A percentile compares a stretch with the other conserved stretches of the same genome.
phyloP scores from a whole-genome alignment of 2,113 vertebrate species.

The Nibea albiflora region DNA sequence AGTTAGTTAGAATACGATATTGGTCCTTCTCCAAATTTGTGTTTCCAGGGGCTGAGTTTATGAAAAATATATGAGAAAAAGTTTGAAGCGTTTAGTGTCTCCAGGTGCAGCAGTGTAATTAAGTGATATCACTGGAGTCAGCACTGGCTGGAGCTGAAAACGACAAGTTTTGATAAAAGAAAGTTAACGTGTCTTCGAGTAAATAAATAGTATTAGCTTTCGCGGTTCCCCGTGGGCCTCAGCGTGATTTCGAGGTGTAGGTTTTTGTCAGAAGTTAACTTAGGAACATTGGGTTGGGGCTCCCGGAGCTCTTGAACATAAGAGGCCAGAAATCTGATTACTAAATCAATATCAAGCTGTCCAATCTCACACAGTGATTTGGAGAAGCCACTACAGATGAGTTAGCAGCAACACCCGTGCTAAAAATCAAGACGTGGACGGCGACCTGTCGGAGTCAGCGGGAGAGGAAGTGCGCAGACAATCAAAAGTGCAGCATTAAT shows the following conservation, averaged over 20 bases:
- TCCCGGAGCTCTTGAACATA: conserved; percentile 7
- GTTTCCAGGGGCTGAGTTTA: too few relatives aligned
- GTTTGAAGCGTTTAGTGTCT: too few relatives aligned
- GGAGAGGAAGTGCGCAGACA: conserved; percentile 37
- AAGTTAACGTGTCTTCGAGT: background rate
- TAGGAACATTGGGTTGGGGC: background rate
- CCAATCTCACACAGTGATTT: conserved; percentile 42
- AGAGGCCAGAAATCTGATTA: conserved; percentile 49
- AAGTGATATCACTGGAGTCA: too few relatives aligned
- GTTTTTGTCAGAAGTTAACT: conserved; percentile 17
- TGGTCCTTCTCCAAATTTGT: too few relatives aligned
- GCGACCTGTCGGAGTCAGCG: conserved; percentile 39
- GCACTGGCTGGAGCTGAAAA: too few relatives aligned
- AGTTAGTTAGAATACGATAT: too few relatives aligned
- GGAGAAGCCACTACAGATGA: conserved; percentile 48
- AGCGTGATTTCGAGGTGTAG: background rate
- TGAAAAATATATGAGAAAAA: too few relatives aligned
- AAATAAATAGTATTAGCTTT: background rate
- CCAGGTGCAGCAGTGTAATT: too few relatives aligned
- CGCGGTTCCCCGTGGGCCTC: background rate
- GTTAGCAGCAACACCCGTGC: conserved; percentile 22
- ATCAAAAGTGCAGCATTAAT: conserved; percentile 47
- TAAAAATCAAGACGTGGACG: conserved; percentile 52
- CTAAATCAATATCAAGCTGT: conserved; percentile 51
- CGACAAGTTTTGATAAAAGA: too few relatives aligned